Base-by-base conservation (phyloP, 2,797 vertebrate genomes). In the Discoglossus pictus region DNA sequence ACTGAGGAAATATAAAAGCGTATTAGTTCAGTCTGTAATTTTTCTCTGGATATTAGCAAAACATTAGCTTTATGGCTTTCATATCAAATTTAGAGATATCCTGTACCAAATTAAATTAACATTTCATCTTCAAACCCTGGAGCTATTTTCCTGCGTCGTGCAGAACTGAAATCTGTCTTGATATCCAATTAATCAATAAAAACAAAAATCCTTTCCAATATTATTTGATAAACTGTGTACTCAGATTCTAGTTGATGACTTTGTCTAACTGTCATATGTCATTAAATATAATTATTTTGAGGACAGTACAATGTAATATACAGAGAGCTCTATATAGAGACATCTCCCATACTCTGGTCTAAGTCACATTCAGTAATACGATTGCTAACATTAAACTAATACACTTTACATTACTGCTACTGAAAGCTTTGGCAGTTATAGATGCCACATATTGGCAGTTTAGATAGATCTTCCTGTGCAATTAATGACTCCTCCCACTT, bases 101-200 rank as follows among this genome's bases (percentile, higher is more conserved):
- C 27, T 31, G 48, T 16, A 52, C 34, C 27, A 55, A 55, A 55
- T 55, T 9, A 24, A 55, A 55, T 55, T 55, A 55, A 7, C 4
- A 21, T n/a, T 39, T 38, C 52, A 12, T 23, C 52, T 21, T n/a
- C n/a, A 16, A 17, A 15, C 20, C 16, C 53, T 56, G 53, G 13
- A 8, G n/a, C 53, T 7, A 39, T 55, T 15, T 55, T 23, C 34
- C 20, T 25, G 53, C 36, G 6, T 1, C n/a, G 15, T 8, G 20
- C 13, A 48, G 21, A 25, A 10, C 46, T 42, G 36, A 7, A 24
- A 24, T 24, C 34, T 55, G 34, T 10, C 21, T 15, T 55, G 15
- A 55, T 55, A 38, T 38, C 17, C 18, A 21, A 9, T 55, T 18
- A 25, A 40, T 40, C 35, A 15, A 40, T 56, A 40, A 42, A 21